A percentile compares a stretch with the other conserved stretches of the same genome.
These are phyloP conservation scores for Leucopsar rothschildi DNA, from an alignment of 2,113 vertebrate genomes.

Conservation along the genomic window DNA sequence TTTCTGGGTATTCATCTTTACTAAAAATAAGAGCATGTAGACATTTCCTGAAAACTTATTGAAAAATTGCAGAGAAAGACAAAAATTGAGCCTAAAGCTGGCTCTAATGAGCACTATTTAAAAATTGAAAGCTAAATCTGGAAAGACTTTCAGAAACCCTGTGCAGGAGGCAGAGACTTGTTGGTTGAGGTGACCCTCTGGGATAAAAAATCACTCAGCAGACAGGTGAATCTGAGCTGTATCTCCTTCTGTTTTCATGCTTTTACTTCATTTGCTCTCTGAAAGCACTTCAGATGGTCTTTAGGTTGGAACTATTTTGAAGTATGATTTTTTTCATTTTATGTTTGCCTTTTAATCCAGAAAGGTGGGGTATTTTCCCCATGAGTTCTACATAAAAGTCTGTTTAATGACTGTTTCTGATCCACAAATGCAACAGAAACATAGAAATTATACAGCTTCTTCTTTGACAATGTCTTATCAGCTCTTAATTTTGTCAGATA, in stretches of 20 bases:
- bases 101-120: fast-evolving
- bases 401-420: neutral
- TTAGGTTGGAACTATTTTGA: neutral
- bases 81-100: neutral
- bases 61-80: neutral
- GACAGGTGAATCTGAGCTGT: neutral
- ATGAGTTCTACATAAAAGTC: neutral
- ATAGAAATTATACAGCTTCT: neutral
- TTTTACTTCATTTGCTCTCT: neutral
- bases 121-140: neutral
- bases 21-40: neutral
- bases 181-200: neutral
- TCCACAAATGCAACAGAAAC: neutral
- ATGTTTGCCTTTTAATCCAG: neutral
- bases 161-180: neutral
- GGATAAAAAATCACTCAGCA: neutral
- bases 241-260: neutral
- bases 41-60: neutral
- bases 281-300: neutral
- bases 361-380: fast-evolving
- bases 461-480: neutral
- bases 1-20: neutral
- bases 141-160: neutral
- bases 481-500: neutral
- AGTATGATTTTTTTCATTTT: fast-evolving